Percentiles rank a stretch among this genome's conserved stretches.
Evolutionary conservation across 2,888 invertebrate genomes (phyloP).

Genomic region (Belgica antarctica): DNA sequence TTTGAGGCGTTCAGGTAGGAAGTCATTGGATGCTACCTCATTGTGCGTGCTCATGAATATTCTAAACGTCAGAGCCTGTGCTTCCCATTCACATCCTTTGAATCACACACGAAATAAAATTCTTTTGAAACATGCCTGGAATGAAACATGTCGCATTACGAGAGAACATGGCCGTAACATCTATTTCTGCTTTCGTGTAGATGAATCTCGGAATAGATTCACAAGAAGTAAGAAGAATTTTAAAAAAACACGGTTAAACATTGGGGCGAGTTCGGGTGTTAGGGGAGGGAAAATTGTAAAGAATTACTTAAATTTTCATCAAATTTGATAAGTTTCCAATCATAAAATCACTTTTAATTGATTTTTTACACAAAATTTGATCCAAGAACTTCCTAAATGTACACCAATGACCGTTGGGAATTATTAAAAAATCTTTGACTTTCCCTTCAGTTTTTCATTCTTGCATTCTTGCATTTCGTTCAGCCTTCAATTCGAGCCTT

Average conservation of each 20-base stretch:
- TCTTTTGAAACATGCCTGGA: background rate
- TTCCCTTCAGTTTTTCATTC: no score
- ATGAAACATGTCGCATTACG: conserved; percentile 21
- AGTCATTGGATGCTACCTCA: background rate
- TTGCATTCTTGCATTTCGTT: no score
- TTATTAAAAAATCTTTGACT: no score
- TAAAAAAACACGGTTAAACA: background rate
- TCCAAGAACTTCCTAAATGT: no score
- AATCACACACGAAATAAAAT: background rate
- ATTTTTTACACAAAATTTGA: no score
- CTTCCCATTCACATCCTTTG: conserved; percentile 12
- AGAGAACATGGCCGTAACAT: background rate
- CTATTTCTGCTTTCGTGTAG: conserved; percentile 11
- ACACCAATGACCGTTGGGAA: no score
- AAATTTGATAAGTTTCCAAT: no score
- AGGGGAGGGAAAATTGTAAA: background rate
- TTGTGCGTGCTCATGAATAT: conserved; percentile 15
- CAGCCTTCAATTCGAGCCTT: no score
- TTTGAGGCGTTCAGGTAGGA: background rate
- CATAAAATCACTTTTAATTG: no score
- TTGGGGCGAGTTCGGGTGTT: background rate
- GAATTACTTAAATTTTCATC: no score
- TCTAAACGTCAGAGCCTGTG: background rate
- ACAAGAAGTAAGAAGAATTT: conserved; percentile 20
- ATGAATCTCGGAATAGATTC: conserved; percentile 4